These are phyloP conservation scores for Drosophila aldrichi DNA, from an alignment of 2,888 invertebrate genomes.

Conservation along the genomic window DNA sequence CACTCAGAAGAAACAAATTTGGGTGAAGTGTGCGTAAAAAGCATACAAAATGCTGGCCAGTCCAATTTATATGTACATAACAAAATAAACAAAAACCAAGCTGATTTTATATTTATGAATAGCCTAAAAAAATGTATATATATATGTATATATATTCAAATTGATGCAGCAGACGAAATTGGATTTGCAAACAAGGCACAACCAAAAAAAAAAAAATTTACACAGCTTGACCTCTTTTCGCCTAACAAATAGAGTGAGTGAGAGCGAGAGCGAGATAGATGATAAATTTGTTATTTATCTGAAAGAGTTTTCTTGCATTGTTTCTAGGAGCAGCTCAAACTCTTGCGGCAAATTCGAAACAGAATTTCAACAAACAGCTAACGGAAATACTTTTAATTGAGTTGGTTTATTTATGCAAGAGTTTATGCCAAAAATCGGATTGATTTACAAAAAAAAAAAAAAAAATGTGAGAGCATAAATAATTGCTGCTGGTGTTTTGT, in stretches of 20 bases:
- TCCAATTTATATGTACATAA: constrained; percentile 44
- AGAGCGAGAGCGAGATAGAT: neutral
- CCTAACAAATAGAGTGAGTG: neutral
- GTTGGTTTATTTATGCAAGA: neutral
- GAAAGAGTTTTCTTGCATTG: constrained; percentile 27
- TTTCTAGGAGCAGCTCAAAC: constrained; percentile 10
- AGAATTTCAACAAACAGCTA: neutral
- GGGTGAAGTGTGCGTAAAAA: neutral
- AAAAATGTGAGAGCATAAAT: neutral
- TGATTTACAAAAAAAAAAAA: neutral
- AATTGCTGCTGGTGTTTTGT: neutral
- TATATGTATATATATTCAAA: constrained; percentile 48
- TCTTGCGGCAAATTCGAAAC: constrained; percentile 11
- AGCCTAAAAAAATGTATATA: constrained; percentile 21
- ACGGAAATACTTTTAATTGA: constrained; percentile 6
- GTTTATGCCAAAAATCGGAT: constrained; percentile 1
- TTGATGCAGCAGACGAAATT: constrained; percentile 49
- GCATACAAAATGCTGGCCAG: constrained; percentile 26
- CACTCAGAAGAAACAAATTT: constrained; percentile 1
- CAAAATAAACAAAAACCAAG: constrained; percentile 38
- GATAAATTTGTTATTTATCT: constrained; percentile 64
- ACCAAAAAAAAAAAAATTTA: constrained; percentile 28
- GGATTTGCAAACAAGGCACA: constrained; percentile 40
- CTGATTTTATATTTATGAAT: constrained; percentile 68
- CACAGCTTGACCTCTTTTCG: constrained; percentile 42